Conservation (phyloP, 2,797 vertebrate species). For the Sardinella longiceps region DNA sequence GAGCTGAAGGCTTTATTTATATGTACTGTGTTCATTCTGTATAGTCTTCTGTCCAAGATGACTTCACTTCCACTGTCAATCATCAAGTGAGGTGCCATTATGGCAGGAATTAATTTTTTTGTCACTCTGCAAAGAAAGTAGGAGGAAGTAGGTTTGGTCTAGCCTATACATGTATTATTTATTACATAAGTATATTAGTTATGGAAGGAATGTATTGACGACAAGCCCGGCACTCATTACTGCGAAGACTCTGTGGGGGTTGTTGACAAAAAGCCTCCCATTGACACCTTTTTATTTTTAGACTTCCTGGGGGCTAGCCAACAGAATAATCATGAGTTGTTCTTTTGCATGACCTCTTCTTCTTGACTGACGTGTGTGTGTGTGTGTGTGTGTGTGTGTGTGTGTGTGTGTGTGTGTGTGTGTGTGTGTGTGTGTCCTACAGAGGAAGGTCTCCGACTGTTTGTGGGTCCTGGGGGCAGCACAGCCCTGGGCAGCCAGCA, state of each 20-base stretch:
- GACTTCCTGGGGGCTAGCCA: not conserved
- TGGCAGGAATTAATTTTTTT: not conserved
- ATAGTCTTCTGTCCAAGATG: not conserved
- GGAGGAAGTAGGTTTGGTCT: no score
- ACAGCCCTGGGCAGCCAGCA: conserved; percentile 91
- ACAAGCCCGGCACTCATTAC: not conserved
- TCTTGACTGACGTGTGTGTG: not conserved
- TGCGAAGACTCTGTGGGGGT: not conserved
- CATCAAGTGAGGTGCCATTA: not conserved
- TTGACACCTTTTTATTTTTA: conserved; percentile 20
- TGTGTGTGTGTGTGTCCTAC: conserved; percentile 41
- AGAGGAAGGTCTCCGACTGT: conserved; percentile 96
- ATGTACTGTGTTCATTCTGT: not conserved
- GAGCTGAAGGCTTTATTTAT: not conserved
- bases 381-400: not conserved
- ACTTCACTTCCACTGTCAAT: not conserved
- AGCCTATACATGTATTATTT: no score
- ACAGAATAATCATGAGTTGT: conserved; percentile 1
- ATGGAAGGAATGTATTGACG: not conserved
- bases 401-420: conserved; percentile 15
- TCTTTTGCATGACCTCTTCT: not conserved
- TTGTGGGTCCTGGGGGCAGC: conserved; percentile 94
- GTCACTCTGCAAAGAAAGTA: not conserved
- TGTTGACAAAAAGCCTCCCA: not conserved
- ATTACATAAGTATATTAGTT: not conserved